phyloP scores from a whole-genome alignment of 2,797 vertebrate genomes.

The Oreochromis mossambicus region DNA sequence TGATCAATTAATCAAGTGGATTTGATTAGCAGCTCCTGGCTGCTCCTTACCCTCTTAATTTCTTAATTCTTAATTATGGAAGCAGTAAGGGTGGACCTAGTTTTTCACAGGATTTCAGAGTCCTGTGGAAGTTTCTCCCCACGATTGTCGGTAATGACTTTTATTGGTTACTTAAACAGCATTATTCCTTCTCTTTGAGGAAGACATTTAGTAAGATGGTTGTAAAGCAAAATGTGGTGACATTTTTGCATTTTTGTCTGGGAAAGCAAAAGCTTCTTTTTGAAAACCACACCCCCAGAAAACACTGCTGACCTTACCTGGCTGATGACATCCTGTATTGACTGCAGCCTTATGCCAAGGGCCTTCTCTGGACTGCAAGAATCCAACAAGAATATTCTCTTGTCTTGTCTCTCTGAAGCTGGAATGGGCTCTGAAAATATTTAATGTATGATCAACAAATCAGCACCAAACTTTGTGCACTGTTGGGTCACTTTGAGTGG shows the following conservation, averaged over 20 bases:
- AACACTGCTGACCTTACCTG: constrained; percentile 59
- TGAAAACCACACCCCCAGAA: background rate
- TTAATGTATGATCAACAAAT: background rate
- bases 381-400: constrained; percentile 69
- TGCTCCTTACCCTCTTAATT: fast-evolving
- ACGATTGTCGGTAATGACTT: background rate
- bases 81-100: background rate
- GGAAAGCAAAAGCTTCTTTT: background rate
- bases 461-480: background rate
- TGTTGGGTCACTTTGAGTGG: background rate
- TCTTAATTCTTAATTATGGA: background rate
- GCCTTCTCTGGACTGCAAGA: constrained; percentile 50
- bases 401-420: constrained; percentile 56
- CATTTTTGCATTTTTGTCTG: background rate
- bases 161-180: background rate
- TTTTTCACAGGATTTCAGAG: background rate
- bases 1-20: background rate
- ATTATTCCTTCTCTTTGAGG: background rate
- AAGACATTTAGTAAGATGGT: background rate
- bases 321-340: constrained; percentile 75
- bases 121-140: background rate
- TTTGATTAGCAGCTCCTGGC: background rate
- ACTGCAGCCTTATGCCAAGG: constrained; percentile 72
- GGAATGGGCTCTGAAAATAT: constrained; percentile 67
- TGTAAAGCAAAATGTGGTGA: background rate